Evolutionary conservation across 2,113 vertebrate species (phyloP).

Genomic region (Dicaeum eximium): DNA sequence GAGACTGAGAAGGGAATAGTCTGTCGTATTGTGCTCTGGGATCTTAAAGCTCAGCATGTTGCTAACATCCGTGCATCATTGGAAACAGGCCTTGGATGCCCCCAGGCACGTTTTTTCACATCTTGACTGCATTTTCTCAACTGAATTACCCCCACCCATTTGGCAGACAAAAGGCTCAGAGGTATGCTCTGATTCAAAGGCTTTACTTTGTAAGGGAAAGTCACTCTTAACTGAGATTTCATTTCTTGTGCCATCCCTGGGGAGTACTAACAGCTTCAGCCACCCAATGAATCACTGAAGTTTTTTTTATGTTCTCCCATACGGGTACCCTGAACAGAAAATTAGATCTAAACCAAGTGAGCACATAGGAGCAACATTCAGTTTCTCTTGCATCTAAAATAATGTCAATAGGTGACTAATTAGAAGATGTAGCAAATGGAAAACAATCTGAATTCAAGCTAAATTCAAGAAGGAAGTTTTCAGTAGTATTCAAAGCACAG

Average conservation of each 20-base stretch:
- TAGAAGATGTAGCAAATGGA: not conserved
- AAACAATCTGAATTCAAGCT: not conserved
- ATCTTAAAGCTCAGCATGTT: constrained; percentile 25
- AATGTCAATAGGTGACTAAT: not conserved
- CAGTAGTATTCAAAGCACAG: not conserved
- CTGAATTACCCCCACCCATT: constrained; percentile 10
- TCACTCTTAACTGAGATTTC: constrained; percentile 18
- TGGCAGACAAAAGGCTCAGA: constrained; percentile 41
- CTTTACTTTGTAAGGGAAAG: constrained; percentile 17
- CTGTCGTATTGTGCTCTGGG: not conserved
- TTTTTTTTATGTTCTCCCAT: not conserved
- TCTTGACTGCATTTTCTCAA: constrained; percentile 39
- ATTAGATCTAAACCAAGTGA: not conserved
- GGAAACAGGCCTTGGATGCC: constrained; percentile 4
- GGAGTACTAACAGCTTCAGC: not conserved
- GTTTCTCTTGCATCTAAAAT: not conserved
- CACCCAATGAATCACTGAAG: not conserved
- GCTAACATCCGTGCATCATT: constrained; percentile 41
- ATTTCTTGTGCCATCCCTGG: not conserved
- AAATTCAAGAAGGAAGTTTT: not conserved
- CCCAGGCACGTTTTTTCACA: not conserved
- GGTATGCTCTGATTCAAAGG: constrained; percentile 20
- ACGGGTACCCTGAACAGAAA: not conserved
- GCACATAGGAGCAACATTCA: not conserved
- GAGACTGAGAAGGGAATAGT: constrained; percentile 20